Percentiles rank a stretch among this genome's conserved stretches.
Evolutionary conservation across 2,113 vertebrate species (phyloP).

Genomic region (Peromyscus leucopus): DNA sequence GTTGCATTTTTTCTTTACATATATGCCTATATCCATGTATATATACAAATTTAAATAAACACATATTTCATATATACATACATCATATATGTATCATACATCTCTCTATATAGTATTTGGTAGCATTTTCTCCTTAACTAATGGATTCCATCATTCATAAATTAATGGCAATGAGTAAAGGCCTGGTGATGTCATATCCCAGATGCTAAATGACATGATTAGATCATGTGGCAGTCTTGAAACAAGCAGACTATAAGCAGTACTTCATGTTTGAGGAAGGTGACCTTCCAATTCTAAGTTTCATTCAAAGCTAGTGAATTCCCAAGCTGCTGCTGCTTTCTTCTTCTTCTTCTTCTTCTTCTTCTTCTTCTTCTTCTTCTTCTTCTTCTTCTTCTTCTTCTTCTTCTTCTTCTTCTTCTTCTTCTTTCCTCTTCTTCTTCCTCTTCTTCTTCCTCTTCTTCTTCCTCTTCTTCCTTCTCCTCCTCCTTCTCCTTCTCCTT

Average conservation of each 20-base stretch:
- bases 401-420: too few species aligned
- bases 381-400: too few species aligned
- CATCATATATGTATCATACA: neutral
- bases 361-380: too few species aligned
- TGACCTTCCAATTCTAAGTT: constrained; percentile 8
- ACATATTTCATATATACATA: too few species aligned
- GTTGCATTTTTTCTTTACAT: neutral
- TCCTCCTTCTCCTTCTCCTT: too few species aligned
- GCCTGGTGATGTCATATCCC: constrained; percentile 12
- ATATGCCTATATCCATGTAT: too few species aligned
- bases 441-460: neutral
- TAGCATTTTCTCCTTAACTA: neutral
- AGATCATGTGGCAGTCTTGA: neutral
- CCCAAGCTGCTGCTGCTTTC: neutral
- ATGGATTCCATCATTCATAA: neutral
- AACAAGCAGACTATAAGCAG: neutral
- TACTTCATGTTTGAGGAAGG: neutral
- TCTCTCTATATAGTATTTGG: neutral
- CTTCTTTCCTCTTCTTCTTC: neutral
- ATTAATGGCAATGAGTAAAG: neutral
- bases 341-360: neutral
- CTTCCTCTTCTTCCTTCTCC: accelerated
- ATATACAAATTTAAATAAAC: neutral
- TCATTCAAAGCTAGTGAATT: constrained; percentile 45
- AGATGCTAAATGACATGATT: neutral